Base-by-base conservation (phyloP, 2,888 invertebrate genomes). In the Gerris lacustris region DNA sequence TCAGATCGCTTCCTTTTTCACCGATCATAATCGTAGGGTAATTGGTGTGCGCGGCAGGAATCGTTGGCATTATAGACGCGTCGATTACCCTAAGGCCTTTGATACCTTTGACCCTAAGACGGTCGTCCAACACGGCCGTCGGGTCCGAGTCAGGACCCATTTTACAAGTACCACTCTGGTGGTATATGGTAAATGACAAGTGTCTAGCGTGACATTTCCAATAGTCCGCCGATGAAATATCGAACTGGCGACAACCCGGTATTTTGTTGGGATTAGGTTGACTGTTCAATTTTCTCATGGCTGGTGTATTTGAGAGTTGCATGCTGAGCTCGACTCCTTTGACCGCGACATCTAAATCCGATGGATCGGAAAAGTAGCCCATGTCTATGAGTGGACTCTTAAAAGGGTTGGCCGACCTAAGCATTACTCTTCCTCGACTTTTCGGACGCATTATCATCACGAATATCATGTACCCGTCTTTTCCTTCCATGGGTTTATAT, bases 1-100 rank as follows among this genome's bases (percentile, higher is more conserved):
- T 77, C 72, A 78, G 70, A 69, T 78, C 78, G 9, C 76, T 72
- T 2, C 75, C 88, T 76, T 88, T 89, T 79, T 90, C 90, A 0
- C 86, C 89, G 45, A 89, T 85, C 88, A 89, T 88, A 63, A 88
- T 85, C 0, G 87, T 85, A 5, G 87, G 86, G 0, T 87, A 88
- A 70, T 86, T 85, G 0, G 88, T 88, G 78, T 89, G 88, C 0
- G 86, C 85, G 7, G 86, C 86, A 66, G 86, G 83, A 6, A 88
- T 83, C 69, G 83, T 81, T 0, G 89, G 89, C 78, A 89, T 87
- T 31, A 89, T 82, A 73, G 88, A 87, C 44, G 87, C 86, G 77
- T 90, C 90, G 6, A 85, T 86, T 0, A 90, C 87, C 72, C 90
- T 80, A 44, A 90, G 79, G 70, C 84, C 84, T 18, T 80, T 78